Conservation (phyloP, 2,888 invertebrate species). For the Flabesymbios commensalis region DNA sequence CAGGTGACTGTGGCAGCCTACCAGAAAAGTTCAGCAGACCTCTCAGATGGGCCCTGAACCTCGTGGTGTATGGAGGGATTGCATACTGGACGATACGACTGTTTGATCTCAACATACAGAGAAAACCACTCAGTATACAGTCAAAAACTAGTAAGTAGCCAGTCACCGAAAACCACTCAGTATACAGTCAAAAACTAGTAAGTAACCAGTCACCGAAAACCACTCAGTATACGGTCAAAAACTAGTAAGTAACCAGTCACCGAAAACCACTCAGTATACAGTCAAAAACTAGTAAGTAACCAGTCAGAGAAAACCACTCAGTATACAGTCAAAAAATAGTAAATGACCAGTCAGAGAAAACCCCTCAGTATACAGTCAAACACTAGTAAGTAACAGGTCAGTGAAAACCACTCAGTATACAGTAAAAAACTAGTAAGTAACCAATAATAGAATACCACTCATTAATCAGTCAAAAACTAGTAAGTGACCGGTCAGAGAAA, state of each 20-base stretch:
- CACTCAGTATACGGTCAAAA: conserved; percentile 37
- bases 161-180: conserved; percentile 35
- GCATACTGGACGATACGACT: conserved; percentile 42
- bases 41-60: conserved; percentile 16
- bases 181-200: conserved; percentile 30
- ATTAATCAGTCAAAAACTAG: too few relatives aligned
- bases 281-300: conserved; percentile 12
- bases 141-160: conserved; percentile 13
- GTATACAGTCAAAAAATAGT: too few relatives aligned
- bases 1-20: too few relatives aligned
- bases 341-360: too few relatives aligned
- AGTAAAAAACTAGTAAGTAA: too few relatives aligned
- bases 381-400: too few relatives aligned
- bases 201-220: conserved; percentile 27
- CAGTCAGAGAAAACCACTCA: too few relatives aligned
- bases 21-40: too few relatives aligned
- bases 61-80: conserved; percentile 27
- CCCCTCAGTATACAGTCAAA: too few relatives aligned
- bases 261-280: conserved; percentile 38
- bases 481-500: too few relatives aligned
- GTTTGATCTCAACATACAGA: conserved; percentile 42
- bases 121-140: conserved; percentile 38
- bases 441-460: too few relatives aligned
- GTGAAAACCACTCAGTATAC: too few relatives aligned
- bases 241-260: conserved; percentile 27